Conservation (phyloP, 2,113 vertebrate species). For the Phyllostomus hastatus region DNA sequence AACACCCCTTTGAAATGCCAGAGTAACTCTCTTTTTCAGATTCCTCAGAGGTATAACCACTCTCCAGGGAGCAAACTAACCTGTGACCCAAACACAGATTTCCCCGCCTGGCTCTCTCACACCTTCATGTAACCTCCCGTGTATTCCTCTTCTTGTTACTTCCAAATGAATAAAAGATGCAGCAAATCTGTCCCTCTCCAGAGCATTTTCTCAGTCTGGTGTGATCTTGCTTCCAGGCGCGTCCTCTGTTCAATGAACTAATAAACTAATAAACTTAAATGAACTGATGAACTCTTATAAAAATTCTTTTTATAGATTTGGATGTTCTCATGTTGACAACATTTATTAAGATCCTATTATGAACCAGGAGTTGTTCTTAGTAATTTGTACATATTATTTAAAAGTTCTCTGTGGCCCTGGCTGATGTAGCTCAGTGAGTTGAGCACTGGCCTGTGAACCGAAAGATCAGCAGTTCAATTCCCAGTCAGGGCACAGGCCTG, state of each 20-base stretch:
- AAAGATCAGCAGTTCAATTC: no score
- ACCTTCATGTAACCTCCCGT: background rate
- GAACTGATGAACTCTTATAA: background rate
- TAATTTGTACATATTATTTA: background rate
- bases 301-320: background rate
- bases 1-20: background rate
- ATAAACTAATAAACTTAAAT: no score
- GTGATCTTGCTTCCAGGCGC: background rate
- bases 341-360: background rate
- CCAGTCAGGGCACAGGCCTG: no score
- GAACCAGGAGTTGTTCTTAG: background rate
- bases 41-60: background rate
- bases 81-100: background rate
- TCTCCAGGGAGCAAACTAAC: background rate
- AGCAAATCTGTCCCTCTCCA: no score
- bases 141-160: no score
- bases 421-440: no score
- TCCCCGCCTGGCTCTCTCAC: background rate
- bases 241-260: background rate
- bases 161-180: background rate
- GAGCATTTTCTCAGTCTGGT: background rate
- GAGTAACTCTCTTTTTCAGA: background rate
- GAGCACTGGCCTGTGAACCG: no score
- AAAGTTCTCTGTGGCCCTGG: no score
- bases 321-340: background rate